phyloP scores from a whole-genome alignment of 2,797 vertebrate species.

The Scomberomorus guttatus region DNA sequence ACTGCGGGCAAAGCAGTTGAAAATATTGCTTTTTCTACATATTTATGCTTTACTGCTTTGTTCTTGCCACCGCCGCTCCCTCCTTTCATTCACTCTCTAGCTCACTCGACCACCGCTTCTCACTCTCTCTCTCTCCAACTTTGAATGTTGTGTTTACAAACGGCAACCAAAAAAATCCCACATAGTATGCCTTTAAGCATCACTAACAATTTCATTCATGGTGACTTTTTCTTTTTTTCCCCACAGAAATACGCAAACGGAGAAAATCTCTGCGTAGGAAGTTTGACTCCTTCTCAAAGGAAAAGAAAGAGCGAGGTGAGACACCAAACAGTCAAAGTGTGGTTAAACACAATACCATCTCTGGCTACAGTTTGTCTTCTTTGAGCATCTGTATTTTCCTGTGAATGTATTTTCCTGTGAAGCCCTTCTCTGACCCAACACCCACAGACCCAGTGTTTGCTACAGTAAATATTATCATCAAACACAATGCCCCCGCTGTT shows the following conservation, averaged over 20 bases:
- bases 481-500: conserved; percentile 23
- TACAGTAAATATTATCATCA: conserved; percentile 9
- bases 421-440: neutral
- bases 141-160: no score
- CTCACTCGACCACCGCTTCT: no score
- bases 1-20: no score
- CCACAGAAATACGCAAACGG: conserved; percentile 84
- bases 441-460: neutral
- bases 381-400: neutral
- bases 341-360: neutral
- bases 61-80: no score
- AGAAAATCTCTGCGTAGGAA: conserved; percentile 89
- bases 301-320: conserved; percentile 90
- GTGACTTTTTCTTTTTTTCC: neutral
- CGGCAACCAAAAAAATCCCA: no score
- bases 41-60: no score
- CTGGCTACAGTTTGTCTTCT: neutral
- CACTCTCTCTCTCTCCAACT: no score
- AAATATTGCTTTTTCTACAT: no score
- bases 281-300: conserved; percentile 91
- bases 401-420: neutral
- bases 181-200: no score
- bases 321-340: neutral
- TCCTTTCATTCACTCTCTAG: no score
- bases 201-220: no score